These are phyloP conservation scores for Neolamprologus toae DNA, from an alignment of 2,113 vertebrate genomes.

Conservation along the genomic window DNA sequence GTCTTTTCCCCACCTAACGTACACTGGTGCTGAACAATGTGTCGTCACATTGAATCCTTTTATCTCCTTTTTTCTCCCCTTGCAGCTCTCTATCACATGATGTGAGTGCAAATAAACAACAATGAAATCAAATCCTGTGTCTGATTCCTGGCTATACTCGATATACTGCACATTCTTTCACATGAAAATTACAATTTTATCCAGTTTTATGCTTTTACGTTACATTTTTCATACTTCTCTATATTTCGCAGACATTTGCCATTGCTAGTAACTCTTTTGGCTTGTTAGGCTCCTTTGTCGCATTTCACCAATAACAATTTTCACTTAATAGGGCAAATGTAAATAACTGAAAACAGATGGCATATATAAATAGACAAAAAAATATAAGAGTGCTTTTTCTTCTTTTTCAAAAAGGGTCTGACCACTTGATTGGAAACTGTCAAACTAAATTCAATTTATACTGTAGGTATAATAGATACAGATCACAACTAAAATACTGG, in stretches of 20 bases:
- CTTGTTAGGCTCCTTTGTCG: background rate
- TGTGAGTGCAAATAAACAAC: conserved; percentile 69
- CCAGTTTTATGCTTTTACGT: background rate
- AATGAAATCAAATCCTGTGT: conserved; percentile 20
- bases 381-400: background rate
- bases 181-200: background rate
- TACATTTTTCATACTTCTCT: background rate
- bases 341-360: background rate
- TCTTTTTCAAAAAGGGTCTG: background rate
- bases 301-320: background rate
- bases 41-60: conserved; percentile 27
- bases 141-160: background rate
- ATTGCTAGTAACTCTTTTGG: background rate
- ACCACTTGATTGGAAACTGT: background rate
- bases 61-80: background rate
- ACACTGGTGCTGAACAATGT: conserved; percentile 63
- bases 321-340: background rate
- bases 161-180: background rate
- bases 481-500: background rate
- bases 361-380: background rate
- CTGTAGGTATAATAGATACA: background rate
- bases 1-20: background rate
- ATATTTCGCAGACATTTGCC: background rate
- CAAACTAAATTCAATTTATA: background rate
- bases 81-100: conserved; percentile 62